These are phyloP conservation scores for Siniperca scherzeri DNA, from an alignment of 2,797 vertebrate species.

Conservation along the genomic window DNA sequence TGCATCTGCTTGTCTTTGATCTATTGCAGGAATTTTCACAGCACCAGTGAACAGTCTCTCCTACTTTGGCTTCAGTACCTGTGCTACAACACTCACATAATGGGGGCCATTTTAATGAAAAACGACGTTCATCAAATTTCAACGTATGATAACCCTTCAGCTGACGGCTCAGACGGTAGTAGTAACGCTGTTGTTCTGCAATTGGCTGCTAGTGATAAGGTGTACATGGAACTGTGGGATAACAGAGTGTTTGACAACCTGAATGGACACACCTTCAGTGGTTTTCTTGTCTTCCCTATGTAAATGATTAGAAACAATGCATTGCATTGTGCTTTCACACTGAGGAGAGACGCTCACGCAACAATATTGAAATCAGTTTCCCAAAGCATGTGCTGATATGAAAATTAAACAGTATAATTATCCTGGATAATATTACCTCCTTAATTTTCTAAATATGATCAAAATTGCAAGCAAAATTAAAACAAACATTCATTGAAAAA, in stretches of 20 bases:
- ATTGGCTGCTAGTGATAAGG: slow-evolving; percentile 32
- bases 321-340: not conserved
- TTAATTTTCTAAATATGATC: not conserved
- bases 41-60: slow-evolving; percentile 45
- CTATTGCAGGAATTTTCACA: slow-evolving; percentile 60
- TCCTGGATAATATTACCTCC: not conserved
- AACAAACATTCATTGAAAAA: not conserved
- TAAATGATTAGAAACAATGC: not conserved
- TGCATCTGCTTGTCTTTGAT: slow-evolving; percentile 2
- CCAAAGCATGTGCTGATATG: not conserved
- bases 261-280: slow-evolving; percentile 67
- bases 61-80: slow-evolving; percentile 60
- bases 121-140: slow-evolving; percentile 33
- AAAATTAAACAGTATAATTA: not conserved
- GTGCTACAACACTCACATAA: slow-evolving; percentile 46
- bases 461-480: not conserved
- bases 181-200: slow-evolving; percentile 46
- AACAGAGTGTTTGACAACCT: slow-evolving; percentile 50
- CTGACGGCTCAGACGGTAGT: slow-evolving; percentile 30
- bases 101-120: slow-evolving; percentile 55
- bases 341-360: not conserved
- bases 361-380: not conserved
- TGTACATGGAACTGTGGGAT: slow-evolving; percentile 53
- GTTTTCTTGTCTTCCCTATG: slow-evolving; percentile 46
- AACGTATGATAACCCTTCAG: slow-evolving; percentile 16